Conservation (phyloP, 2,888 invertebrate species). For the Orchestes rusci region DNA sequence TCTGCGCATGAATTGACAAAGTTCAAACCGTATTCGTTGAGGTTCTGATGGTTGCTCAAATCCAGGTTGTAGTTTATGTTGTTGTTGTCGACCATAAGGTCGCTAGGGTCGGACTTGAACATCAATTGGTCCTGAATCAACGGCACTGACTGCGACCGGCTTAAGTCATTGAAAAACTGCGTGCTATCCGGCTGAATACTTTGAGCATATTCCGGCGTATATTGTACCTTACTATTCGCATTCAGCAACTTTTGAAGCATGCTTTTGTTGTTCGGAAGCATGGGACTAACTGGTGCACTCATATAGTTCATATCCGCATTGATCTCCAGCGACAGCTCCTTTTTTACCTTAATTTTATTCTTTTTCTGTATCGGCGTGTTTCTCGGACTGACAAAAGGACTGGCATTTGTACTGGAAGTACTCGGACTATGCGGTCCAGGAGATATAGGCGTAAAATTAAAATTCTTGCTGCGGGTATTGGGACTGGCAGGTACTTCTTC, state of each 20-base stretch:
- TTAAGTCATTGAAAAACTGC: conserved; percentile 12
- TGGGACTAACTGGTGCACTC: conserved; percentile 66
- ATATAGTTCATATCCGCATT: conserved; percentile 42
- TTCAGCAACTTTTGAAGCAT: conserved; percentile 47
- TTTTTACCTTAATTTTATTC: conserved; percentile 41
- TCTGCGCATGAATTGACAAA: conserved; percentile 17
- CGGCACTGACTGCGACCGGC: conserved; percentile 73
- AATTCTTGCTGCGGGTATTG: conserved; percentile 69
- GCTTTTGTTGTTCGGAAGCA: conserved; percentile 29
- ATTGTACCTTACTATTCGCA: conserved; percentile 45
- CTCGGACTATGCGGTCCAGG: conserved; percentile 67
- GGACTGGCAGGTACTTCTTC: conserved; percentile 58
- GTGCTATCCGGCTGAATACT: background rate
- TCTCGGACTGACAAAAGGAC: conserved; percentile 77
- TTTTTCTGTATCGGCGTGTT: conserved; percentile 59
- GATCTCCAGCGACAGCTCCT: conserved; percentile 35
- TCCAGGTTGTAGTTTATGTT: conserved; percentile 32
- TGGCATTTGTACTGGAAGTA: conserved; percentile 61
- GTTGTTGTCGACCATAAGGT: conserved; percentile 25
- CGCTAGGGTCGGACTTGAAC: background rate
- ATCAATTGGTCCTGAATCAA: conserved; percentile 28
- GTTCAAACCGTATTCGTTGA: conserved; percentile 31
- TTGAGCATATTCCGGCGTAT: conserved; percentile 44
- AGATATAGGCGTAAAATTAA: conserved; percentile 81
- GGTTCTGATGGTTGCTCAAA: conserved; percentile 27